These are phyloP conservation scores for Euplexia lucipara DNA, from an alignment of 2,888 invertebrate genomes.

Conservation along the genomic window DNA sequence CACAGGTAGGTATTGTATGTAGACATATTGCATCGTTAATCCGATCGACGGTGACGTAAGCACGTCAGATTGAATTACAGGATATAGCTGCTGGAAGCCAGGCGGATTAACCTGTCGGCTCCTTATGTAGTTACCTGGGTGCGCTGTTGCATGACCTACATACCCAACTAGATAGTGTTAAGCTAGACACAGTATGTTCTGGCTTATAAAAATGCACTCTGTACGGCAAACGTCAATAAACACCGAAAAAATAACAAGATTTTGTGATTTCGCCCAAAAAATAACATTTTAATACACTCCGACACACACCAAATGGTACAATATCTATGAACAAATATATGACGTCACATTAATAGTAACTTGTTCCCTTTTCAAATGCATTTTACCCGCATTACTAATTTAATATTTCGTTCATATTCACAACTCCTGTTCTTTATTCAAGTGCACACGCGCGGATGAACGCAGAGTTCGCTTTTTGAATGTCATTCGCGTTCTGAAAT, in stretches of 20 bases:
- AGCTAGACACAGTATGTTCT: slow-evolving; percentile 11
- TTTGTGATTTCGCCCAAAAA: neutral
- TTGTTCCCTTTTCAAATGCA: slow-evolving; percentile 19
- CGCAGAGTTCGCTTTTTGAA: slow-evolving; percentile 49
- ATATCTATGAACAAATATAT: slow-evolving; percentile 43
- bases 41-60: slow-evolving; percentile 17
- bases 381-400: slow-evolving; percentile 49
- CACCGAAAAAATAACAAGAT: no score
- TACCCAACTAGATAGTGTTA: slow-evolving; percentile 41
- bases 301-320: slow-evolving; percentile 15
- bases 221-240: neutral
- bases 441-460: slow-evolving; percentile 52
- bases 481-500: slow-evolving; percentile 44
- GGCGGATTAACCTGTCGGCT: slow-evolving; percentile 22
- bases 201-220: slow-evolving; percentile 8
- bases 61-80: slow-evolving; percentile 25
- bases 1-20: slow-evolving; percentile 4
- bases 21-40: slow-evolving; percentile 30
- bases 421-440: slow-evolving; percentile 50
- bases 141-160: slow-evolving; percentile 17
- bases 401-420: slow-evolving; percentile 34
- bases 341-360: slow-evolving; percentile 8
- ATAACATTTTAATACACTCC: neutral
- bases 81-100: slow-evolving; percentile 5
- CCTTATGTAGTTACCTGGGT: slow-evolving; percentile 9